Conservation (phyloP, 2,888 invertebrate species). For the Frankliniella intonsa region DNA sequence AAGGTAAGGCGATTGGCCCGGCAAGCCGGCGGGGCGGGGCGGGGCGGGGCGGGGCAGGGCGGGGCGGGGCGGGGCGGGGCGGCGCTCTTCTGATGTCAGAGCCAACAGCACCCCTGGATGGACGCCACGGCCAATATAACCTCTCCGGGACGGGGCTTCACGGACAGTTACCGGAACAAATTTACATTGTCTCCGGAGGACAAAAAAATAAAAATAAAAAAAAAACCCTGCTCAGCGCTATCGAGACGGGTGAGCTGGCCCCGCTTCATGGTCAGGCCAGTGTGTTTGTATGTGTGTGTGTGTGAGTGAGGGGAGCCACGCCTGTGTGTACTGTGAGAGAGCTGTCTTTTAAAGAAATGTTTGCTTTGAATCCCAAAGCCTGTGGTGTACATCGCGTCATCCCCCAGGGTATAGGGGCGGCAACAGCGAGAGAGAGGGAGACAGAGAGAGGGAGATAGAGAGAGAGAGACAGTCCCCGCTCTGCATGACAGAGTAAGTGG, state of each 20-base stretch:
- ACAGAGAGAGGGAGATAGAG: neutral
- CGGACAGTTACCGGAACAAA: neutral
- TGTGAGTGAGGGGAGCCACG: neutral
- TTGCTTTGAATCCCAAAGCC: neutral
- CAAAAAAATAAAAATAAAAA: too few relatives aligned
- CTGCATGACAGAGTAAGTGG: neutral
- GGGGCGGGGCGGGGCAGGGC: too few relatives aligned
- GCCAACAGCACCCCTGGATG: too few relatives aligned
- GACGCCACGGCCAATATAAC: too few relatives aligned
- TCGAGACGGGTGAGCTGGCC: neutral
- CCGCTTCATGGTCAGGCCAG: neutral
- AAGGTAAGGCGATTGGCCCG: too few relatives aligned
- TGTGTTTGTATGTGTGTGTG: neutral
- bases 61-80: too few relatives aligned
- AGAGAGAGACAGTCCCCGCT: neutral
- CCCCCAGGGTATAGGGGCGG: too few relatives aligned
- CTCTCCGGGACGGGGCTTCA: too few relatives aligned
- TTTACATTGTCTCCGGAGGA: neutral
- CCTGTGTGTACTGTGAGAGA: neutral
- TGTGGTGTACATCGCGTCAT: too few relatives aligned
- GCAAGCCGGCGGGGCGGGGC: too few relatives aligned
- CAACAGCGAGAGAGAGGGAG: neutral
- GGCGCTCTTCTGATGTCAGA: too few relatives aligned
- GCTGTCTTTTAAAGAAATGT: slow-evolving; percentile 10
- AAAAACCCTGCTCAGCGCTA: neutral